These are phyloP conservation scores for Streptopelia turtur DNA, from an alignment of 2,797 vertebrate species.

Conservation along the genomic window DNA sequence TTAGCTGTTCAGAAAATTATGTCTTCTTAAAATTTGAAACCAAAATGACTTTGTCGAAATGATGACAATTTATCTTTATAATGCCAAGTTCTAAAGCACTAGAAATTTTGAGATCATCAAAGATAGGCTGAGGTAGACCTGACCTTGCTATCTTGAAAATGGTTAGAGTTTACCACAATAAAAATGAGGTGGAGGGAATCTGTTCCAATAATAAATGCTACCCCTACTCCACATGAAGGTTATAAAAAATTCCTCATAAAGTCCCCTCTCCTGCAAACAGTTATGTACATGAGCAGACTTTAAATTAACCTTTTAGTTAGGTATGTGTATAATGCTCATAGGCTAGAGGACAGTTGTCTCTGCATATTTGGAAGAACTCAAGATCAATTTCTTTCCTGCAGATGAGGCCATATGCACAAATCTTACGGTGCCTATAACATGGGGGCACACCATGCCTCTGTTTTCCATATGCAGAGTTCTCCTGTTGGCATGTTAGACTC, in stretches of 20 bases:
- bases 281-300: background rate
- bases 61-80: background rate
- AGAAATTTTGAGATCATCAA: background rate
- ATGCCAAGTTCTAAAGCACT: background rate
- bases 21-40: background rate
- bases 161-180: background rate
- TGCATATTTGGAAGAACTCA: background rate
- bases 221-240: background rate
- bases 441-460: background rate
- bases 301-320: background rate
- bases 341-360: background rate
- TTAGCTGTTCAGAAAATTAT: background rate
- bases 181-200: background rate
- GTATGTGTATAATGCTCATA: background rate
- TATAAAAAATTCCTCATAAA: background rate
- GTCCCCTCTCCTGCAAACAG: background rate
- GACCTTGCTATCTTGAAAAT: background rate
- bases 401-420: too few relatives aligned
- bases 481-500: rapidly evolving
- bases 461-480: background rate
- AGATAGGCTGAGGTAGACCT: background rate
- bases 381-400: background rate
- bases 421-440: background rate
- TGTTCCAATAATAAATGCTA: background rate
- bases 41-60: background rate